phyloP scores from a whole-genome alignment of 2,888 invertebrate genomes.

The Ophion obscuratus region DNA sequence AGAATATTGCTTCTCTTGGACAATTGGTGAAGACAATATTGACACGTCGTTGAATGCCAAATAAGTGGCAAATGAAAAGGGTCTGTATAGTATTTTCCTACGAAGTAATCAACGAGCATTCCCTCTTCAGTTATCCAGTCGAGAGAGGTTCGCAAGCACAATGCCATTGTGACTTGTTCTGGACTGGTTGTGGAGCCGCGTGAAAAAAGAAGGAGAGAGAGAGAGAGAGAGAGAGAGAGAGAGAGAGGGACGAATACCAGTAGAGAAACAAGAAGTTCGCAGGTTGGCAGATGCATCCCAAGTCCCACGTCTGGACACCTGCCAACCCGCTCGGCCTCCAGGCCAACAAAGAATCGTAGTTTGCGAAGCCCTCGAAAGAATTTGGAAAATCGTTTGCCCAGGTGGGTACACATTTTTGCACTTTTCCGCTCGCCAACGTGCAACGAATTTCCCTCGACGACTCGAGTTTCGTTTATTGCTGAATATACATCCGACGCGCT shows the following conservation, averaged over 20 bases:
- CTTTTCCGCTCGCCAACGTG: not conserved
- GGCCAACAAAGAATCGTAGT: constrained; percentile 65
- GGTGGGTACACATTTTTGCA: not conserved
- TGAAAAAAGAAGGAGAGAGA: not conserved
- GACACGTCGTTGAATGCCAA: not conserved
- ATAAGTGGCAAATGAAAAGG: not conserved
- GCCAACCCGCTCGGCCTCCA: constrained; percentile 71
- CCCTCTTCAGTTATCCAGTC: not conserved
- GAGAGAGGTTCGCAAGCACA: not conserved
- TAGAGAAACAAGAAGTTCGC: constrained; percentile 53
- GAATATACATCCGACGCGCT: too few species aligned
- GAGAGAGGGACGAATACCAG: constrained; percentile 48
- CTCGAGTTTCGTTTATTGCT: not conserved
- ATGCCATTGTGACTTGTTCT: constrained; percentile 15
- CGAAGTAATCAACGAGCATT: not conserved
- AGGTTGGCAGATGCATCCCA: constrained; percentile 77
- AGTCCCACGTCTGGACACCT: constrained; percentile 72
- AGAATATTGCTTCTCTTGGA: not conserved
- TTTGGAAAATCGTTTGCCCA: not conserved
- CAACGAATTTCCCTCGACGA: not conserved
- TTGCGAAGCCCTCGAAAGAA: constrained; percentile 49
- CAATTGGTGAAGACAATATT: not conserved
- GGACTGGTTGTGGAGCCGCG: not conserved
- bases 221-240: not conserved
- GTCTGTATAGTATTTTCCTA: not conserved